Evolutionary conservation across 2,888 invertebrate genomes (phyloP), one percentile per base, ranked within the genome.

Genomic region (Agonopterix alstromeriana): DNA sequence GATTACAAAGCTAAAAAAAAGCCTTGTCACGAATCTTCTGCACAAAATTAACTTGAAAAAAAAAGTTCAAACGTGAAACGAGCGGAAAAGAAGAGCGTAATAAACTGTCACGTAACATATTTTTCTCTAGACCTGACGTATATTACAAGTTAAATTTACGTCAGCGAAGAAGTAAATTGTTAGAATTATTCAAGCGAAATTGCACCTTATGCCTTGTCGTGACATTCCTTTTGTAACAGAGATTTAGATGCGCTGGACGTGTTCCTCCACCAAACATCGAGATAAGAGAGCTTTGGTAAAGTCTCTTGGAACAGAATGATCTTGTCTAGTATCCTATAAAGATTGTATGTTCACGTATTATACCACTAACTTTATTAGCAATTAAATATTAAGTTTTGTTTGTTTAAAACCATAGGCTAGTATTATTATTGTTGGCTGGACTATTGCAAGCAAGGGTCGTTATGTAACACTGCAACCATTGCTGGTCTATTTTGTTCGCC

Each of bases 121-220:
- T 63, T 61, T 62, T 58, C 60, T 61, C 50, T 52, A 49, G 55
- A 51, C 54, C 53, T 49, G 54, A 53, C 53, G 55, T 56, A 57
- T 55, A 57, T 56, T 56, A 56, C 56, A 46, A 49, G 57, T 56
- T 53, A 53, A 58, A 61, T 57, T 56, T 53, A 50, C 55, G 56
- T 48, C 50, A 42, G 47, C 48, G 47, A 42, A 48, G 54, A 55
- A 53, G 56, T 59, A 61, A 62, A 61, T 60, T 55, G 59, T 54
- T 56, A 47, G 54, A 59, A 57, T 63, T 56, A 62, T 64, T 66
- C 66, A 57, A 52, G 56, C 61, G 56, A 65, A 63, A 67, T 65
- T 66, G 54, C 52, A 52, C 54, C 54, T 54, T 53, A 50, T 49
- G 50, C 27, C 42, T 47, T 36, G 36, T 43, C 47, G 51, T 51